phyloP scores from a whole-genome alignment of 2,113 vertebrate genomes.

The Myanophis thanlyinensis region DNA sequence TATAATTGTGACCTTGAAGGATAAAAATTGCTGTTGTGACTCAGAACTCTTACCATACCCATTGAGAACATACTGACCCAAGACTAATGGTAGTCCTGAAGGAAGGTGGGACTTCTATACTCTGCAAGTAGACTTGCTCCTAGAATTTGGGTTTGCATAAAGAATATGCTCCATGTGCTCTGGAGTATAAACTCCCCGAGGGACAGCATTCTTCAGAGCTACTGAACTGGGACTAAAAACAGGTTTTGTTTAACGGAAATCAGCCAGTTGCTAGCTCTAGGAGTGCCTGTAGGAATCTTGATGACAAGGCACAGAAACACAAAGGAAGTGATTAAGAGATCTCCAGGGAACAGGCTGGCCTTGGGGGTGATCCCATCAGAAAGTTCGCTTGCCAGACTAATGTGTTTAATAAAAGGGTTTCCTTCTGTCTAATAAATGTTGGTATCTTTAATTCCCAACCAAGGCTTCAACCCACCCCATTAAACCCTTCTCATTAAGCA shows the following conservation, averaged over 20 bases:
- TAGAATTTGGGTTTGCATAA: background rate
- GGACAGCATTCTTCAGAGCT: background rate
- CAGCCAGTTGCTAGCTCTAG: background rate
- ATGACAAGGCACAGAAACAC: background rate
- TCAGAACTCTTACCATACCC: background rate
- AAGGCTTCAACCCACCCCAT: background rate
- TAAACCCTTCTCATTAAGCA: background rate
- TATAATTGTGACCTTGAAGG: background rate
- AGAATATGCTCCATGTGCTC: background rate
- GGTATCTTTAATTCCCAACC: background rate
- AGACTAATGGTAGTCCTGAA: background rate
- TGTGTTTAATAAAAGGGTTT: background rate
- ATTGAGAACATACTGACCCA: background rate
- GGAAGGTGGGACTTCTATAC: background rate
- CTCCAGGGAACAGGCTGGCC: background rate
- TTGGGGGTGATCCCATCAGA: background rate
- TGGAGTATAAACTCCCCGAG: fast-evolving
- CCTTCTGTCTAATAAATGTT: background rate
- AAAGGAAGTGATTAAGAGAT: background rate
- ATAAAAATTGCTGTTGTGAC: background rate
- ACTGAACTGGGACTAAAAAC: background rate
- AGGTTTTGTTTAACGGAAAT: background rate
- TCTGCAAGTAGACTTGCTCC: background rate
- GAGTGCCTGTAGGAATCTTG: background rate
- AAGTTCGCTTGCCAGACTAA: background rate